Base-by-base conservation (phyloP, 2,113 vertebrate species). In the Polypterus senegalus region DNA sequence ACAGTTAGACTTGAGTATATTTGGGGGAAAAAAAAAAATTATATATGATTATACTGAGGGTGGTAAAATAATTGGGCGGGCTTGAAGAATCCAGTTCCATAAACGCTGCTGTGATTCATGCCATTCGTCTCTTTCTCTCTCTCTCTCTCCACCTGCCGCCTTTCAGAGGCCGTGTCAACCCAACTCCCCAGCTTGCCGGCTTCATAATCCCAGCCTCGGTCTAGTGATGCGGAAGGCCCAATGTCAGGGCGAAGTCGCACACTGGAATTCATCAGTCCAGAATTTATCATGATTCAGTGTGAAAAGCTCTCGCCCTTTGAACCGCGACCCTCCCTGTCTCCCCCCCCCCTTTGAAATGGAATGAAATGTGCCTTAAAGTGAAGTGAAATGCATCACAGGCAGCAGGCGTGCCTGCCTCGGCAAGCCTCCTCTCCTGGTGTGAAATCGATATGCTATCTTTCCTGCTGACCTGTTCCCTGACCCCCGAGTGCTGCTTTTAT, bases 391-490 rank as follows among this genome's bases (percentile, higher is more conserved):
- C 79, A 83, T 87, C 86, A 84, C 79, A 76, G 70, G 77, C 78
- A 75, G 79, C 86, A 76, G 78, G 77, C 77, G 49, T 59, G 59
- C 61, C 61, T 9, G 73, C 79, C 73, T 77, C 0, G 69, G 83
- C 83, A 82, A 58, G 79, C 81, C 85, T 86, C 84, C 79, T 72
- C 84, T 82, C 84, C 84, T 81, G 80, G 81, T 83, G 85, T 87
- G 88, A 92, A 91, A 92, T 92, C 89, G 86, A 92, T 92, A 91
- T 84, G 81, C 88, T 90, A 88, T 92, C 87, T 90, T 90, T 91
- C 85, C 86, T 86, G 73, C 82, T 87, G 89, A 89, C 88, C 89
- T 83, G 83, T 75, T 87, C 78, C 65, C 69, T 92, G 89, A 92
- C 89, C 89, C 85, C 27, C 83, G 82, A 87, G 86, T 87, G 88